Evolutionary conservation across 2,797 vertebrate species (phyloP).

Genomic region (Crax fasciolata): DNA sequence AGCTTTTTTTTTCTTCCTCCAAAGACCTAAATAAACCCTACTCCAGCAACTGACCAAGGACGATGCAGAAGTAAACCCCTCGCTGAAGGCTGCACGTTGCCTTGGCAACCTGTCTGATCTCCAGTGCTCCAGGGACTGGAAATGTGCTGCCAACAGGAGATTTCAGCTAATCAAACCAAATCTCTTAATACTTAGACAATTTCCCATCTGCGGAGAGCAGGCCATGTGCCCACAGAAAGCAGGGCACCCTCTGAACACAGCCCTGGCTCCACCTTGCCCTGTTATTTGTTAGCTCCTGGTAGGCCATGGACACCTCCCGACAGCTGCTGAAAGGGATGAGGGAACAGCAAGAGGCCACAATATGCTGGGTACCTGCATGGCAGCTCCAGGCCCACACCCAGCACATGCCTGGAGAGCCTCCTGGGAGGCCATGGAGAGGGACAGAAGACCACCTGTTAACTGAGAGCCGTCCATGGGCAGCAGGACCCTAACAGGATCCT

Average conservation of each 20-base stretch:
- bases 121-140: constrained; percentile 67
- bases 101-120: constrained; percentile 78
- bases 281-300: neutral
- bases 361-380: neutral
- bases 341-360: neutral
- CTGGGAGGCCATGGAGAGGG: neutral
- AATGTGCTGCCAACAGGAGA: constrained; percentile 66
- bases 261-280: neutral
- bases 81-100: constrained; percentile 73
- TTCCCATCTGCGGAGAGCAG: constrained; percentile 36
- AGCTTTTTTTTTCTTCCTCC: neutral
- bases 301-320: neutral
- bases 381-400: neutral
- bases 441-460: rapidly evolving
- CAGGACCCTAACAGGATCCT: neutral
- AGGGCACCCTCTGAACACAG: neutral
- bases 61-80: constrained; percentile 72
- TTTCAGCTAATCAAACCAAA: constrained; percentile 70
- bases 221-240: neutral
- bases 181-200: constrained; percentile 38
- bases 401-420: neutral
- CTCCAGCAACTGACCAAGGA: constrained; percentile 78
- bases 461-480: neutral
- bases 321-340: neutral
- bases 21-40: constrained; percentile 74